These are phyloP conservation scores for Cotesia glomerata DNA, from an alignment of 1,140 invertebrate genomes.

Conservation along the genomic window DNA sequence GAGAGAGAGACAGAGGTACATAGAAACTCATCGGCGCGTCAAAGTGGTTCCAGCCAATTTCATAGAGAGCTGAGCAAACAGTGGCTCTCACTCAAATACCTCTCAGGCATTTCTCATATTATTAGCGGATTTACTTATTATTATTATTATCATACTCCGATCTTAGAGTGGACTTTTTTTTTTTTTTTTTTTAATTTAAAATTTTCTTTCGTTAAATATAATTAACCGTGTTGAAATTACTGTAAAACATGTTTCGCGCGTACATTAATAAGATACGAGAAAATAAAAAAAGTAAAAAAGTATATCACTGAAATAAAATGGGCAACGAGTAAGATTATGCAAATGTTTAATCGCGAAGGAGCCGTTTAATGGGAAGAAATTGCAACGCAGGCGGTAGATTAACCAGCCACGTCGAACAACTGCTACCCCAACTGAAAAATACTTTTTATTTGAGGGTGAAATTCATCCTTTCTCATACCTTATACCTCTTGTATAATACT, in stretches of 20 bases:
- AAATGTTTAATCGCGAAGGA: conserved; percentile 60
- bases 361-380: conserved; percentile 61
- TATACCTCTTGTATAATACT: conserved; percentile 21
- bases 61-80: conserved; percentile 51
- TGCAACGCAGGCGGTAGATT: conserved; percentile 60
- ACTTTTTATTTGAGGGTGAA: conserved; percentile 19
- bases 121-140: conserved; percentile 18
- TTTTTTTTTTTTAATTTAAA: background rate
- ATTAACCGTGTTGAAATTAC: background rate
- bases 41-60: conserved; percentile 52
- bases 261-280: conserved; percentile 24
- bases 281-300: conserved; percentile 15
- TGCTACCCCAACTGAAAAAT: conserved; percentile 8
- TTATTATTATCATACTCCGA: background rate
- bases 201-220: background rate
- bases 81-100: conserved; percentile 37
- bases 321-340: conserved; percentile 55
- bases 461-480: background rate
- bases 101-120: background rate
- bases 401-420: conserved; percentile 45
- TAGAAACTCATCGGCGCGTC: conserved; percentile 50
- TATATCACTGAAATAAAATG: conserved; percentile 48
- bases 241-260: background rate
- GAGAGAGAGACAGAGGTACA: conserved; percentile 15
- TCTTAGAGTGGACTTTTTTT: background rate